Evolutionary conservation across 2,113 vertebrate genomes (phyloP), one percentile per base, ranked within the genome.

Genomic region (Tupaia tana): DNA sequence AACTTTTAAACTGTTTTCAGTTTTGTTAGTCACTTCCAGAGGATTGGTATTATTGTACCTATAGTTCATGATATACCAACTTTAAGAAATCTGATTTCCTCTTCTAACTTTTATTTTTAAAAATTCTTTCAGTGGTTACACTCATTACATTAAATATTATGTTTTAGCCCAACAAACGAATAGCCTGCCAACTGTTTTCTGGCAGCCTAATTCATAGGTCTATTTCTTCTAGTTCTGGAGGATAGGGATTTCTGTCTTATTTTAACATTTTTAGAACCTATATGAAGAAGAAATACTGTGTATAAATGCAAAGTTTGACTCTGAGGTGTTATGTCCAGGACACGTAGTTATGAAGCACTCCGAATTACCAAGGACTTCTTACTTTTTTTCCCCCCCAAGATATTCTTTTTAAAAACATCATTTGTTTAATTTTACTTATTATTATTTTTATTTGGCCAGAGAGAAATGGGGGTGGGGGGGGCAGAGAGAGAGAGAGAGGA

Each of bases 21-120:
- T 95, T 92, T 16, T 75, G 64, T 67, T 97, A 54, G 66, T 89
- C 31, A 84, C n/a, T 89, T 92, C 27, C 73, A 96, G 52, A 82
- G 64, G 54, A 90, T 86, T 43, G 87, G 73, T 29, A 61, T 34
- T 1, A 70, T 27, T 95, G 2, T 56, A 80, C 19, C 56, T 74
- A 89, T 19, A 75, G 56, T 67, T 52, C 58, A 66, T 14, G 43
- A 82, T 54, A 78, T 13, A 71, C 1, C n/a, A 96, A 61, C 43
- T 95, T 82, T 31, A 86, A 89, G 64, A 89, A 19, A 83, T 81
- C 43, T 83, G 31, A 58, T 84, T 83, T 13, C 29, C 12, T 52
- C 27, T 94, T 91, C 52, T 3, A 87, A 83, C 19, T 93, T 70
- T 59, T 67, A 89, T 79, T 87, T 77, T 25, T 88, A 4, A 6